Evolutionary conservation across 2,888 invertebrate species (phyloP).

Genomic region (Drosophila maculinotata): DNA sequence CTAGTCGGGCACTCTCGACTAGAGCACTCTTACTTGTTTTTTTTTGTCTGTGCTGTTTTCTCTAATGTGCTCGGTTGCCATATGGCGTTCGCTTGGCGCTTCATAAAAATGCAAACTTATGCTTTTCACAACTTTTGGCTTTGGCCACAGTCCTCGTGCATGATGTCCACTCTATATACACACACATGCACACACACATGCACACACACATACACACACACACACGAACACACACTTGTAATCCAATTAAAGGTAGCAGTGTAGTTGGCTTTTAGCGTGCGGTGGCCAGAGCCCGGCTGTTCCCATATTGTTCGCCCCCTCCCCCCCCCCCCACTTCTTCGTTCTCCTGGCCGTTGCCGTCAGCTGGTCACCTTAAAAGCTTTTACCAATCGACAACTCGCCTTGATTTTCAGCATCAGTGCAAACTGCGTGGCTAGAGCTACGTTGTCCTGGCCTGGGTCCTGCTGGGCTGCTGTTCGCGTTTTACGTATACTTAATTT

Average conservation of each 20-base stretch:
- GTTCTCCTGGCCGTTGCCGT: slow-evolving; percentile 25
- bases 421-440: slow-evolving; percentile 49
- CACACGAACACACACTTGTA: slow-evolving; percentile 62
- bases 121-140: slow-evolving; percentile 72
- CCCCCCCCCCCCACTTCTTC: background rate
- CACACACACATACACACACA: slow-evolving; percentile 28
- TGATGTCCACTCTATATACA: slow-evolving; percentile 32
- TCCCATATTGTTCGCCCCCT: slow-evolving; percentile 20
- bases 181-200: slow-evolving; percentile 8
- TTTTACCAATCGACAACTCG: slow-evolving; percentile 79
- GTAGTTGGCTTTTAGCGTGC: slow-evolving; percentile 81
- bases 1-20: no score
- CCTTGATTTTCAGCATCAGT: slow-evolving; percentile 75
- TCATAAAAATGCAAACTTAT: slow-evolving; percentile 81
- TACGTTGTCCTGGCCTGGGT: slow-evolving; percentile 27
- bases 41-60: slow-evolving; percentile 20
- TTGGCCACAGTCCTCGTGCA: slow-evolving; percentile 51
- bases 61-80: slow-evolving; percentile 52
- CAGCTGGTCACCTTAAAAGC: slow-evolving; percentile 71
- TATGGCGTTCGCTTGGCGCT: slow-evolving; percentile 69
- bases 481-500: slow-evolving; percentile 80
- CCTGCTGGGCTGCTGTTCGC: slow-evolving; percentile 61
- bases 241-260: slow-evolving; percentile 82
- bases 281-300: slow-evolving; percentile 47
- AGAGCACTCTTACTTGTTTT: background rate